Evolutionary conservation across 2,797 vertebrate genomes (phyloP).

Genomic region (Pangasius macronema): DNA sequence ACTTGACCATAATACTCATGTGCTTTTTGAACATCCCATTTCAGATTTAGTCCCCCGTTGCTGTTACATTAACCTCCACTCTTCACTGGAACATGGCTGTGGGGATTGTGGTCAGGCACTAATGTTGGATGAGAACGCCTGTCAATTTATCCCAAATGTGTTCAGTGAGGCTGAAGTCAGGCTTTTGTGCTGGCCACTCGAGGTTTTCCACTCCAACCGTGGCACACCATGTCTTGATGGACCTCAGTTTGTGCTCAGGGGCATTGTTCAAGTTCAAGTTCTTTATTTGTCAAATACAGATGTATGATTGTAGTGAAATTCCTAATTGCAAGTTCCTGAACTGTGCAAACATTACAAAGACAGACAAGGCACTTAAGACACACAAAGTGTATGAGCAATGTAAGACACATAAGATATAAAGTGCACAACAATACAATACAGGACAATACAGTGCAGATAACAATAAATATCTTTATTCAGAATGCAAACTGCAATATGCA

Average conservation of each 20-base stretch:
- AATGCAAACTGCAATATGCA: background rate
- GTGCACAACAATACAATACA: background rate
- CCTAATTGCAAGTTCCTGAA: background rate
- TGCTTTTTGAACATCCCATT: background rate
- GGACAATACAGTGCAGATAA: background rate
- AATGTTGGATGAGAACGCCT: background rate
- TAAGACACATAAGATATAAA: background rate
- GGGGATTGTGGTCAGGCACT: background rate
- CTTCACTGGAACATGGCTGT: background rate
- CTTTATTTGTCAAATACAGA: slow-evolving; percentile 5
- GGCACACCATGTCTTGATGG: background rate
- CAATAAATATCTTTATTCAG: background rate
- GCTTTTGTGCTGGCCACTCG: background rate
- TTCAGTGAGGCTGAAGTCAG: background rate
- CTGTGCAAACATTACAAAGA: background rate
- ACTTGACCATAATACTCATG: background rate
- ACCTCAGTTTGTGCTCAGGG: background rate
- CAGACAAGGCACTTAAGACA: background rate
- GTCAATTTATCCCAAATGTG: background rate
- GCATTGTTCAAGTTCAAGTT: background rate
- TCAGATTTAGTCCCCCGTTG: background rate
- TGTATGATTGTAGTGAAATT: background rate
- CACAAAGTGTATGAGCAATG: background rate
- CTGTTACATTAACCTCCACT: background rate
- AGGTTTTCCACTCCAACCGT: background rate